phyloP scores from a whole-genome alignment of 2,113 vertebrate genomes.

The Nannobrachium achirus region DNA sequence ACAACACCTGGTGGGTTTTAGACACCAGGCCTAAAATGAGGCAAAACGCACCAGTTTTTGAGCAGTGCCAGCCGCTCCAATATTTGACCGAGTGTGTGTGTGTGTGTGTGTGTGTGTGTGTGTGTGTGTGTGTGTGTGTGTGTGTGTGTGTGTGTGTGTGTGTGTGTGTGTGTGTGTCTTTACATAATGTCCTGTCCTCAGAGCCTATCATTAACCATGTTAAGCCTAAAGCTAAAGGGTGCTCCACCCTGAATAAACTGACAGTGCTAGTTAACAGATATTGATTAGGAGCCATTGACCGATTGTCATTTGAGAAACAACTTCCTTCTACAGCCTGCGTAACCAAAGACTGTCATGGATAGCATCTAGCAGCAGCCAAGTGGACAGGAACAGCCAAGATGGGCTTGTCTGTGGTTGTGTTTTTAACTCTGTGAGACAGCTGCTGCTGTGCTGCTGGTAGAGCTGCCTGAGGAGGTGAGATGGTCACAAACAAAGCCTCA shows the following conservation, averaged over 20 bases:
- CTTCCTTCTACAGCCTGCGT: constrained; percentile 15
- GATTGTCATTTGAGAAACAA: constrained; percentile 14
- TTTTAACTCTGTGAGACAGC: constrained; percentile 22
- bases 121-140: too few relatives aligned
- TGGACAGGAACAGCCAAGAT: constrained; percentile 26
- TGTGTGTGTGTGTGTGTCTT: too few relatives aligned
- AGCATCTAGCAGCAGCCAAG: constrained; percentile 1
- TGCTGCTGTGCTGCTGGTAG: background rate
- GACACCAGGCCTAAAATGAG: too few relatives aligned
- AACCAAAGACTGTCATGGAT: constrained; percentile 38
- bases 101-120: too few relatives aligned
- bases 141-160: too few relatives aligned
- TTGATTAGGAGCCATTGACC: constrained; percentile 25
- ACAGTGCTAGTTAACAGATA: constrained; percentile 16
- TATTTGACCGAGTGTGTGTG: too few relatives aligned
- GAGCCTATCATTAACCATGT: too few relatives aligned
- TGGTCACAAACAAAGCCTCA: constrained; percentile 37
- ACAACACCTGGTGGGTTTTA: constrained; percentile 44
- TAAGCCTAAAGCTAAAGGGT: too few relatives aligned
- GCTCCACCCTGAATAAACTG: background rate
- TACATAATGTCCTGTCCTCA: too few relatives aligned
- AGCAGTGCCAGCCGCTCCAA: too few relatives aligned
- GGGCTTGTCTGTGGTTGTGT: constrained; percentile 29
- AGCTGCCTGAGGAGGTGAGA: constrained; percentile 19
- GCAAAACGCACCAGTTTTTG: too few relatives aligned